Base-by-base conservation (phyloP, 2,888 invertebrate species). In the Metellina segmentata region DNA sequence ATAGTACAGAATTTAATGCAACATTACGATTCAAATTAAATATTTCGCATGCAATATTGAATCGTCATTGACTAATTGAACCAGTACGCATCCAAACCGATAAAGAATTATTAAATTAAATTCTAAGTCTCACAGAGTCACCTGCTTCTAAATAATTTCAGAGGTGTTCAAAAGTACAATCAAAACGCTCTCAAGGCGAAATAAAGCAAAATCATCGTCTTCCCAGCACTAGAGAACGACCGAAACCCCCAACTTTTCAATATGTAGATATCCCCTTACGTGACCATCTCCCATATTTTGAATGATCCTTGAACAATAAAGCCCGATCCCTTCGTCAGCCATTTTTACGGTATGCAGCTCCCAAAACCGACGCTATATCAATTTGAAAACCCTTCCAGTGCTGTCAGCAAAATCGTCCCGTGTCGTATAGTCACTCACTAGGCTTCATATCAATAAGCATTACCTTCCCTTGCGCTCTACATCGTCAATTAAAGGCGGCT, bases 381-480 rank as follows among this genome's bases (percentile, higher is more conserved):
- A 91, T 91, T 91, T 82, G 82, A 90, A 52, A 91, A 86, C 86
- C 86, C 86, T 91, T 90, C 51, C 82, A n/a, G 13, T 71, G 86
- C 77, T 82, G 91, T 91, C 91, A 91, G 82, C 81, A 85, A 74
- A 85, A 74, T 71, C 72, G 82, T 69, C 81, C 20, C 78, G 71
- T 74, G 88, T 82, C 88, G 77, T 75, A 69, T 70, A 86, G 69
- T 88, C 79, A 85, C 86, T 86, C 86, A 83, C 71, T 53, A 16
- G 34, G 78, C 82, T 75, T 85, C 88, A 81, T 89, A 92, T 92
- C 88, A 92, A 89, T 92, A 85, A 85, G 88, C 75, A 89, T 92
- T 92, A 85, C 79, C 69, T 51, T 78, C 87, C n/a, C 71, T 91
- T 87, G 85, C 79, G 83, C 83, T 61, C 86, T 87, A 78, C 83